phyloP scores from a whole-genome alignment of 2,797 vertebrate genomes.

The Dicrostonyx torquatus region DNA sequence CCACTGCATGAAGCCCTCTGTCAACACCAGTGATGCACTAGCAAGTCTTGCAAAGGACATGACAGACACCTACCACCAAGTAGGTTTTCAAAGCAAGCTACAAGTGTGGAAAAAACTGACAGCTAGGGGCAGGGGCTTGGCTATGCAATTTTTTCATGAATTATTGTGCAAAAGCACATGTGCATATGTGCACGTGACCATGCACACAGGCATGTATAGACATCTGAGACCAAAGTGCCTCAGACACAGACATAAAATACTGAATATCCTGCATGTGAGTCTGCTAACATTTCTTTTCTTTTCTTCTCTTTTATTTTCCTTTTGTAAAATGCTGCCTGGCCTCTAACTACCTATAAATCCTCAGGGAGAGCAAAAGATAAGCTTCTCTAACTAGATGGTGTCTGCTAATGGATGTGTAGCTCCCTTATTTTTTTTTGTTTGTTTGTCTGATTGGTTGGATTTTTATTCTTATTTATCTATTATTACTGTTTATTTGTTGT shows the following conservation, averaged over 20 bases:
- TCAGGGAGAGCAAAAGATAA: not conserved
- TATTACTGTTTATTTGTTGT: not conserved
- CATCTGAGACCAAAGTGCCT: not conserved
- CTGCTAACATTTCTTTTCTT: not conserved
- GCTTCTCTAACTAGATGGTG: not conserved
- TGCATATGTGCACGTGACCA: not conserved
- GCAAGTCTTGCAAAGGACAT: too few species aligned
- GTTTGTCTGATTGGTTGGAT: not conserved
- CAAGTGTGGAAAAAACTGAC: not conserved
- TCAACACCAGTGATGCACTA: not conserved
- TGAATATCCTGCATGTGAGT: not conserved
- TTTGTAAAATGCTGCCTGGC: not conserved
- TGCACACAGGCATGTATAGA: not conserved
- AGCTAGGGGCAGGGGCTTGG: not conserved
- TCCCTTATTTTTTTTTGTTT: not conserved
- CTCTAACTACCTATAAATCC: not conserved
- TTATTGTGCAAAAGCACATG: not conserved
- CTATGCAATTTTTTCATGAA: not conserved
- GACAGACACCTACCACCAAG: not conserved
- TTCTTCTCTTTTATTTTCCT: not conserved
- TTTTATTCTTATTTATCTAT: not conserved
- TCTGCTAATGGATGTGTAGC: not conserved
- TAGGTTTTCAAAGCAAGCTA: not conserved
- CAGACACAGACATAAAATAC: not conserved
- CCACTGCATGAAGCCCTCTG: not conserved